These are phyloP conservation scores for Bombus vancouverensis DNA, from an alignment of 1,140 invertebrate species.

Conservation along the genomic window DNA sequence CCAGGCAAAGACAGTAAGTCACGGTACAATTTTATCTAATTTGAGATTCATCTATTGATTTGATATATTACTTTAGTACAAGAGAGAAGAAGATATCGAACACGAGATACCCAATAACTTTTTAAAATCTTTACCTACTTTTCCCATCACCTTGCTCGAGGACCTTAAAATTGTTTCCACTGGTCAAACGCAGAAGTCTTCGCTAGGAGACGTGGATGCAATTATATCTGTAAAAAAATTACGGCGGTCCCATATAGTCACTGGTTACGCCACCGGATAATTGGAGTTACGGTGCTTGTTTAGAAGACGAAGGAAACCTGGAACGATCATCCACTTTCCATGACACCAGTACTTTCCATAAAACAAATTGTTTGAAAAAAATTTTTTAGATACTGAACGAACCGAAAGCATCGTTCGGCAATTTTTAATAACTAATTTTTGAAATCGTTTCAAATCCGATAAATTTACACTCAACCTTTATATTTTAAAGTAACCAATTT, in stretches of 20 bases:
- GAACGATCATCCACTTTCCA: constrained; percentile 40
- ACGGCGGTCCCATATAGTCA: constrained; percentile 58
- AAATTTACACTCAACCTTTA: background rate
- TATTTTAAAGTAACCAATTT: background rate
- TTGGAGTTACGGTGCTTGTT: constrained; percentile 65
- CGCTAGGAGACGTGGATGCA: constrained; percentile 35
- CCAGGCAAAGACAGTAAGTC: background rate
- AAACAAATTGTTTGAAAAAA: background rate
- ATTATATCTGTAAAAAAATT: constrained; percentile 62
- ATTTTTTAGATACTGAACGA: background rate
- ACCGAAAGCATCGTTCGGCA: background rate
- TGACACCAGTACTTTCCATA: constrained; percentile 29
- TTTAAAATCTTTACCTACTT: background rate
- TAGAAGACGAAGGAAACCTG: constrained; percentile 43
- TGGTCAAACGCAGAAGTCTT: background rate
- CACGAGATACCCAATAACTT: background rate
- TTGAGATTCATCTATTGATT: too few species aligned
- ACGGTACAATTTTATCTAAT: background rate
- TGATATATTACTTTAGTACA: too few species aligned
- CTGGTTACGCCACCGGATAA: constrained; percentile 68
- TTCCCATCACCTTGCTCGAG: too few species aligned
- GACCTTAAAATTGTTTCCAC: background rate
- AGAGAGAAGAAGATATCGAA: background rate
- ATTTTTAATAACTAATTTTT: background rate
- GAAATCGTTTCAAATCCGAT: too few species aligned